Conservation (phyloP, 2,797 vertebrate species). For the Toxotes lorentzi region DNA sequence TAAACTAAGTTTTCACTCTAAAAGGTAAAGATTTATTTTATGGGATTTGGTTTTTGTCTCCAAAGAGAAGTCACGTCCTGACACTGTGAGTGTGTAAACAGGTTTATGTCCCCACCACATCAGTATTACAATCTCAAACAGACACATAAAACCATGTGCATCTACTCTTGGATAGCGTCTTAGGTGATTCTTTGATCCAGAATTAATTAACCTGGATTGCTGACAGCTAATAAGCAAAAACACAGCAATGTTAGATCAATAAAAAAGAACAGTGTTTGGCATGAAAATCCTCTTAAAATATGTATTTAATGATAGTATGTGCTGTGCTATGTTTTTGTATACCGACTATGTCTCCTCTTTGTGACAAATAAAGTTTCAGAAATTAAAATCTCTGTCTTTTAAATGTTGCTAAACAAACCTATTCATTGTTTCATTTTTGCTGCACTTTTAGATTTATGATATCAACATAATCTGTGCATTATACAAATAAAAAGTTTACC, state of each 20-base stretch:
- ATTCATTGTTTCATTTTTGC: not conserved
- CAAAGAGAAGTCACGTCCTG: too few species aligned
- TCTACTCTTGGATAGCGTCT: too few species aligned
- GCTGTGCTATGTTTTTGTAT: not conserved
- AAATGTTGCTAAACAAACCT: not conserved
- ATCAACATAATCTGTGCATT: not conserved
- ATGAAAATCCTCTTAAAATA: not conserved
- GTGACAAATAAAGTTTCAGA: not conserved
- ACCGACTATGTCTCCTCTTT: not conserved
- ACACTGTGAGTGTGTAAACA: not conserved
- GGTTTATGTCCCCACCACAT: not conserved
- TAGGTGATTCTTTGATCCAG: too few species aligned
- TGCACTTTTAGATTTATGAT: not conserved
- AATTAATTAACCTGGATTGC: too few species aligned
- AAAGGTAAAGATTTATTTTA: too few species aligned
- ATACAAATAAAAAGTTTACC: slow-evolving; percentile 43
- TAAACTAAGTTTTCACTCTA: too few species aligned
- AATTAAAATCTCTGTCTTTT: not conserved
- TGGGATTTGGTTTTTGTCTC: too few species aligned
- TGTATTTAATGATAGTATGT: not conserved
- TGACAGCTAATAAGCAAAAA: too few species aligned
- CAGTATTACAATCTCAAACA: too few species aligned
- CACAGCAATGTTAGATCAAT: too few species aligned
- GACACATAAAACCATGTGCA: too few species aligned
- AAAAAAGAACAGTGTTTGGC: too few species aligned